These are phyloP conservation scores for Platysternon megacephalum DNA, from an alignment of 2,113 vertebrate species.

Conservation along the genomic window DNA sequence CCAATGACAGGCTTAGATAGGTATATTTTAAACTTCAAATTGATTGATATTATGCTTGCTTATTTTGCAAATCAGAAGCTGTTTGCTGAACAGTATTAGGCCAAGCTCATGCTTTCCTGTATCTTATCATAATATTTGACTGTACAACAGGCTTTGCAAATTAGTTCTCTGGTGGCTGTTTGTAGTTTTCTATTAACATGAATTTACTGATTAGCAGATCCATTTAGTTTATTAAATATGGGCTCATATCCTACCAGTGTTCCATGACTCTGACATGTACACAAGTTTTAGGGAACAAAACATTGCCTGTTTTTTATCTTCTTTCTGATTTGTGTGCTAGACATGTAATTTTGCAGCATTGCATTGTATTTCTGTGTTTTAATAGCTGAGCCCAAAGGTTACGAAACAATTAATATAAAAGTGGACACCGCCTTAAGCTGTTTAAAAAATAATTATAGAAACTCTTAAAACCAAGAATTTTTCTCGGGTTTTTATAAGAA, in stretches of 20 bases:
- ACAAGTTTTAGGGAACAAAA: background rate
- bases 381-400: background rate
- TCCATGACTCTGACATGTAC: conserved; percentile 22
- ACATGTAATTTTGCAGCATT: background rate
- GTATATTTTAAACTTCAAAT: conserved; percentile 68
- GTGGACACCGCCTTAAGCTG: background rate
- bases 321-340: background rate
- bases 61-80: conserved; percentile 73
- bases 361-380: conserved; percentile 13
- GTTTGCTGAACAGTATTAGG: conserved; percentile 71
- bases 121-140: conserved; percentile 74
- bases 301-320: background rate
- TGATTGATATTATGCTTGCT: conserved; percentile 57
- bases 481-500: background rate
- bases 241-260: conserved; percentile 14
- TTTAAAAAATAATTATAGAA: background rate
- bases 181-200: conserved; percentile 65
- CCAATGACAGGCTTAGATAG: conserved; percentile 58
- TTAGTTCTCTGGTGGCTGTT: conserved; percentile 57
- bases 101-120: conserved; percentile 45
- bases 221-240: conserved; percentile 55
- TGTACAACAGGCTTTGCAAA: conserved; percentile 57
- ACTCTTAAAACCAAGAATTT: background rate
- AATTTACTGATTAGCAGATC: conserved; percentile 64
- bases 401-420: background rate